Percentiles rank a stretch among this genome's conserved stretches.
Conservation (phyloP, 2,797 vertebrate genomes). For the Acanthiza pusilla region DNA sequence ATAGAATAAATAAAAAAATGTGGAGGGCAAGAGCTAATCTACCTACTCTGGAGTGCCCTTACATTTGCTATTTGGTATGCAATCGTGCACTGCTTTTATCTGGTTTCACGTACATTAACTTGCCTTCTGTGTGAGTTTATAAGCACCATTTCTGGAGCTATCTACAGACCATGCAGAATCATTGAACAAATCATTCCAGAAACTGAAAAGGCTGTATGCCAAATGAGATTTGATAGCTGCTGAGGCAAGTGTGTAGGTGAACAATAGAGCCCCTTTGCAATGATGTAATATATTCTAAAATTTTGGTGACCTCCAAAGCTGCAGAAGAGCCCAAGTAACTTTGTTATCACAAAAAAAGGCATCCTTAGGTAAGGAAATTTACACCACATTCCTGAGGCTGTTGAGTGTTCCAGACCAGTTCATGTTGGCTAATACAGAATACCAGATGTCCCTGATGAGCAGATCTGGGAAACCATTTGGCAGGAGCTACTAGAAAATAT, state of each 20-base stretch:
- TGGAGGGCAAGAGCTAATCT: neutral
- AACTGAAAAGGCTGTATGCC: neutral
- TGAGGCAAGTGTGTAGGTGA: neutral
- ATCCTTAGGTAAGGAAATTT: neutral
- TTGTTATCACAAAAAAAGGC: neutral
- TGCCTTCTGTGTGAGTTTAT: neutral
- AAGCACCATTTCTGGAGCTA: neutral
- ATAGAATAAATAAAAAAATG: neutral
- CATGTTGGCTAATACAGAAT: conserved; percentile 1
- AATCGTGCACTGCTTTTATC: neutral
- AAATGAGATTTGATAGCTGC: neutral
- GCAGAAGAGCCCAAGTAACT: neutral
- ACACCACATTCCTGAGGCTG: neutral
- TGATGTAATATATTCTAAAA: neutral
- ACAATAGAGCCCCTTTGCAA: neutral
- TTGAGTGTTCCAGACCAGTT: neutral
- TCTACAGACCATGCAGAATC: neutral
- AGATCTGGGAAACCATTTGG: conserved; percentile 17
- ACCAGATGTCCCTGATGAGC: conserved; percentile 37
- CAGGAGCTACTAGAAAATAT: neutral
- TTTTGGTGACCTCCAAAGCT: neutral
- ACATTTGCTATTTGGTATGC: neutral
- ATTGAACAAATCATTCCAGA: neutral
- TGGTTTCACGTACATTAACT: neutral
- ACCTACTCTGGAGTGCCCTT: neutral